Evolutionary conservation across 64 coral and sea anemone genomes (phyloP), one percentile per base, ranked within the genome.

Genomic region (Montipora sp.): DNA sequence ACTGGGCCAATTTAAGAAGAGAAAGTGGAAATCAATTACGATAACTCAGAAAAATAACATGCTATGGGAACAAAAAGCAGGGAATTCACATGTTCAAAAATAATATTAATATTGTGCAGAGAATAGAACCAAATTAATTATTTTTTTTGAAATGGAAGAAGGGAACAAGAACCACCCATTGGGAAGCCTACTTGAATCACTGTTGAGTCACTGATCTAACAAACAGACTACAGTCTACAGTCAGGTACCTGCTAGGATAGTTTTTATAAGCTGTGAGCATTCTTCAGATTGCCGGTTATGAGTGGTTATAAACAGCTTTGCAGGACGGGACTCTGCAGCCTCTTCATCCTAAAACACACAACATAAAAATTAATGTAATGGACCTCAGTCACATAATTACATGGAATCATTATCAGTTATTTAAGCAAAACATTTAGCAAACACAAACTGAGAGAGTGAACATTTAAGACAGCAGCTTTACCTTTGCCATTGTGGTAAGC

Each of bases 401-500:
- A 57, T 57, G 53, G 36, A 57, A 11, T 57, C 53, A 57, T 57
- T 57, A 6, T 57, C 36, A 57, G 6, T 57, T 57, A 6, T 11
- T 57, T 6, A 57, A 57, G 53, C 53, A 11, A 57, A 11, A 11
- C 53, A 57, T 36, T 36, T 36, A 36, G 36, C 7, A 57, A 57
- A 57, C 11, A 57, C 53, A 8, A 57, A 57, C 2, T 57, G 14
- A 63, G 14, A 63, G 3, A 12, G 6, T 55, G 5, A 5, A 55
- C 5, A 48, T 43, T 47, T 5, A 66, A 46, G 83, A 8, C 43
- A 48, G 27, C 48, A 48, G 27, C 48, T 11, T 65, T 70, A 95
- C 96, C 90, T 96, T 98, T 51, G 94, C 97, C 94, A 98, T 93
- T 13, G 94, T 94, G 3, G 94, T 95, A 1, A 98, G 79, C 92